Evolutionary conservation across 2,888 invertebrate genomes (phyloP), one percentile per base, ranked within the genome.

Genomic region (Thereva unica): DNA sequence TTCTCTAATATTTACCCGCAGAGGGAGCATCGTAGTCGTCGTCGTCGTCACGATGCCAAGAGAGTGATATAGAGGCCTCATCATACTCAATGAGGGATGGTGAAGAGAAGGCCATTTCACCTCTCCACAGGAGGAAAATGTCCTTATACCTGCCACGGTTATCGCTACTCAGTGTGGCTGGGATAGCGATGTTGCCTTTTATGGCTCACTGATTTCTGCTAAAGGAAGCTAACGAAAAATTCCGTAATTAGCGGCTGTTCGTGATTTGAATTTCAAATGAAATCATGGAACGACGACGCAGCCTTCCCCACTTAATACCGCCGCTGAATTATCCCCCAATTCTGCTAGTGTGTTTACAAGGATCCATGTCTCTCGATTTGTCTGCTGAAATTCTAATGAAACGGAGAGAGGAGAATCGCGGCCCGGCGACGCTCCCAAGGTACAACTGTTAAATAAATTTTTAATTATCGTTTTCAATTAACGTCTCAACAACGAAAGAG

Each of bases 391-490:
- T 50, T 50, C 3, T 34, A 50, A 50, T 50, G 34, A 34, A 34
- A 34, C 35, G 47, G 10, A 49, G n/a, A 50, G 23, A 6, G 3
- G 34, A 34, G 23, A 47, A 5, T 12, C n/a, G n/a, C 10, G 50
- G 37, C 7, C 35, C 23, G 23, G 47, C 47, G 8, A 4, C 12
- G 10, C 55, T 8, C 10, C 37, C n/a, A n/a, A 61, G 61, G 61
- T 61, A 41, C 49, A 49, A 49, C 50, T 12, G 61, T 50, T 49
- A 61, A 61, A 61, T 61, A 61, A 61, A 61, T 61, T 61, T 61
- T 61, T 61, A 61, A 61, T 61, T 61, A 50, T 61, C 61, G 61
- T 50, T 61, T 61, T 61, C 61, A 61, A 61, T 61, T 61, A 61
- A 23, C 34, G 40, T 61, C 50, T 50, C 9, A 45, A 54, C 38